phyloP scores from a whole-genome alignment of 1,140 invertebrate genomes.

The Pseudomyrmex gracilis region DNA sequence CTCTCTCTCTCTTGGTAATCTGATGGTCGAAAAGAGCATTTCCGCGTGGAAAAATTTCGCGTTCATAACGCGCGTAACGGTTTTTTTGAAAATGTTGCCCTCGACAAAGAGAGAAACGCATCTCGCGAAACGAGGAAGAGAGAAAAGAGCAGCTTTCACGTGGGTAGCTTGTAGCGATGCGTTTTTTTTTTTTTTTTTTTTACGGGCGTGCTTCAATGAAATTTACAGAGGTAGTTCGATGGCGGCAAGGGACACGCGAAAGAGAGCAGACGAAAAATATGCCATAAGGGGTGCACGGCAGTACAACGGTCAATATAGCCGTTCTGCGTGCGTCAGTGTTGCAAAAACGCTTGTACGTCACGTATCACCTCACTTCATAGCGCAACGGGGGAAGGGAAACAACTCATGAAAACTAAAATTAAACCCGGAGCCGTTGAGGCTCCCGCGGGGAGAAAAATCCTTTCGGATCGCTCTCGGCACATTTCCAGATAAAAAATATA shows the following conservation, averaged over 20 bases:
- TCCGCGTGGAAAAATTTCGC: slow-evolving; percentile 5
- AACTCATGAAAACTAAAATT: slow-evolving; percentile 63
- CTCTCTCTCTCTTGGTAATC: not conserved
- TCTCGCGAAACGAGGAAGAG: not conserved
- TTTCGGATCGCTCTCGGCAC: slow-evolving; percentile 54
- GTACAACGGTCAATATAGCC: slow-evolving; percentile 53
- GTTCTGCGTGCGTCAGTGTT: slow-evolving; percentile 47
- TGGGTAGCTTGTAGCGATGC: slow-evolving; percentile 3
- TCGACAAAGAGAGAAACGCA: slow-evolving; percentile 42
- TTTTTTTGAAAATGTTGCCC: slow-evolving; percentile 30
- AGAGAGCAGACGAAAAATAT: slow-evolving; percentile 6
- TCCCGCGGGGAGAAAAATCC: slow-evolving; percentile 40
- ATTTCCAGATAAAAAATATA: slow-evolving; percentile 48
- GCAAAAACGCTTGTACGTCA: slow-evolving; percentile 64
- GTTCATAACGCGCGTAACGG: slow-evolving; percentile 12
- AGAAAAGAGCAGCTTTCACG: not conserved
- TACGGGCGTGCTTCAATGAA: slow-evolving; percentile 16
- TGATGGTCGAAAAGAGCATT: slow-evolving; percentile 4
- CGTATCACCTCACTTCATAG: slow-evolving; percentile 66
- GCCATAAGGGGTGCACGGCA: slow-evolving; percentile 2
- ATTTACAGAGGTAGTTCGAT: not conserved
- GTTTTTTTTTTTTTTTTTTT: not conserved
- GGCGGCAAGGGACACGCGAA: not conserved
- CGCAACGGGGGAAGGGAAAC: slow-evolving; percentile 15
- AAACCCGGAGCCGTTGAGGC: slow-evolving; percentile 56